These are phyloP conservation scores for Natator depressus DNA, from an alignment of 2,113 vertebrate species.

Conservation along the genomic window DNA sequence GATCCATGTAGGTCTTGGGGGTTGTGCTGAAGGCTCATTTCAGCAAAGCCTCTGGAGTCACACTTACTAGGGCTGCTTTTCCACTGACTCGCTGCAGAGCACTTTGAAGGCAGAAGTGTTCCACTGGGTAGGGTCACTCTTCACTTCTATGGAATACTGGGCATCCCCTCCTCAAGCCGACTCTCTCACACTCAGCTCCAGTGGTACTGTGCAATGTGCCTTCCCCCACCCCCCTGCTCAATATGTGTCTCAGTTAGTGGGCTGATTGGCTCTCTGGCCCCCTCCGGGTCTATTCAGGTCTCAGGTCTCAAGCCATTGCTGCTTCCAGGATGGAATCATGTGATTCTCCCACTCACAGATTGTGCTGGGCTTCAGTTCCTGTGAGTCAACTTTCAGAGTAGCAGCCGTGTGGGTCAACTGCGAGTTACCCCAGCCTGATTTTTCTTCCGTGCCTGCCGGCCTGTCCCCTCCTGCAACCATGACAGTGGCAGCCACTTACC, in stretches of 20 bases:
- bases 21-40: not conserved
- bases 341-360: too few relatives aligned
- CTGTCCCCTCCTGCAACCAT: too few relatives aligned
- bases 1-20: fast-evolving
- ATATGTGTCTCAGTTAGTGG: too few relatives aligned
- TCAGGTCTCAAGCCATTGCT: not conserved
- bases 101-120: not conserved
- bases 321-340: too few relatives aligned
- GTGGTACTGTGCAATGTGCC: not conserved
- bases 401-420: too few relatives aligned
- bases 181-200: not conserved
- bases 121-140: not conserved
- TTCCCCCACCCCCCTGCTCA: not conserved
- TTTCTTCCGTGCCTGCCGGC: too few relatives aligned
- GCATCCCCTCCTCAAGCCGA: not conserved
- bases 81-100: not conserved
- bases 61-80: not conserved
- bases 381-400: too few relatives aligned
- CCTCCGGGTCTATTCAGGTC: too few relatives aligned
- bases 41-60: not conserved
- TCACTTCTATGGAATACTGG: not conserved
- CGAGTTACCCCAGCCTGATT: too few relatives aligned
- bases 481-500: too few relatives aligned
- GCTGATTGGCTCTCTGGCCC: too few relatives aligned
- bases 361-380: too few relatives aligned